A percentile compares a stretch with the other conserved stretches of the same genome.
Evolutionary conservation across 2,113 vertebrate genomes (phyloP).

Genomic region (Nicator chloris): DNA sequence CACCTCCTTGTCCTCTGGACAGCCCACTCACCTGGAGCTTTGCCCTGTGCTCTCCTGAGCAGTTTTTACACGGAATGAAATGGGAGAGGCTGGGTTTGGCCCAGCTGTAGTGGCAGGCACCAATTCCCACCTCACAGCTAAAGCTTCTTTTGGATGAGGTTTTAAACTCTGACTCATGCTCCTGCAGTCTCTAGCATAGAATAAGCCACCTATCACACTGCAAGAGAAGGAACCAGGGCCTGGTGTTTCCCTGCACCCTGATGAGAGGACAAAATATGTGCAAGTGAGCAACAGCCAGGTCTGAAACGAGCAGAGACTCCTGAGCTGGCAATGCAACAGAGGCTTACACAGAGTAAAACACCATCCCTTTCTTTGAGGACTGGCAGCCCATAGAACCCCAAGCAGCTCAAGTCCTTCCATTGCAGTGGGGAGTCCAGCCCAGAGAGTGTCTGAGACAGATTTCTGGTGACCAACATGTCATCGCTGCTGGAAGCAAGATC

Average conservation of each 20-base stretch:
- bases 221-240: background rate
- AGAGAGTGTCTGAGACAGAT: background rate
- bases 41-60: background rate
- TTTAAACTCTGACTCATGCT: background rate
- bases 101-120: background rate
- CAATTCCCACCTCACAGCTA: background rate
- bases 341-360: background rate
- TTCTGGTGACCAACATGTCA: background rate
- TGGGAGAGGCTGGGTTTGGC: background rate
- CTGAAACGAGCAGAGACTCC: background rate
- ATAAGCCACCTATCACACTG: background rate
- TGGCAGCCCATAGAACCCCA: background rate
- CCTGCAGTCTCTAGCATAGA: background rate
- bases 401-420: background rate
- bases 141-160: background rate
- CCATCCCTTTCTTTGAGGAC: background rate
- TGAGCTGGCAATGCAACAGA: background rate
- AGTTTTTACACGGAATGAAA: background rate
- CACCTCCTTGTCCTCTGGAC: background rate
- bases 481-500: background rate
- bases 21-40: slow-evolving; percentile 23
- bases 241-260: background rate
- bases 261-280: background rate
- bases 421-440: background rate
- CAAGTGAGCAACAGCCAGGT: background rate